phyloP scores from a whole-genome alignment of 1,140 invertebrate genomes.

The Triops cancriformis region DNA sequence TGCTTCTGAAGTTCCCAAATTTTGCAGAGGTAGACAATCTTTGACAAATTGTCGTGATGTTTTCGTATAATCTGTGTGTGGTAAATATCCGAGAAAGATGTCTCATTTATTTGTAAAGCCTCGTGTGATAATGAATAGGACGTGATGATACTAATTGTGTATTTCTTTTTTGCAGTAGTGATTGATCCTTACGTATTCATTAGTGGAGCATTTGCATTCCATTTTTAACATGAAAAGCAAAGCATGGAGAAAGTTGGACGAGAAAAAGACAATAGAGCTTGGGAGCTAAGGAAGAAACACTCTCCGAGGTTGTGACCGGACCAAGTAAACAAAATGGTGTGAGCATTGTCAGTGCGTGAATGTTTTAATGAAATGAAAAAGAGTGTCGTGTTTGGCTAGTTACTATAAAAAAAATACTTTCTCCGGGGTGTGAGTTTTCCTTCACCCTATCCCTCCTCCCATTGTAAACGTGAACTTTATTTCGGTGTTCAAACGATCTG shows the following conservation, averaged over 20 bases:
- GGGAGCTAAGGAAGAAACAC: neutral
- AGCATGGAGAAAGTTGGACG: neutral
- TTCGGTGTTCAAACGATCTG: neutral
- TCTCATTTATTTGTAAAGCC: too few relatives aligned
- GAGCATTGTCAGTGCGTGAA: neutral
- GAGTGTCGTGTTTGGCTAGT: neutral
- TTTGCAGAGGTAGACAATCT: too few relatives aligned
- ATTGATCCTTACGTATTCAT: neutral
- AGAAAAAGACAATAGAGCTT: neutral
- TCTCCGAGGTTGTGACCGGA: constrained; percentile 9
- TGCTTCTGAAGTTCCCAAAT: too few relatives aligned
- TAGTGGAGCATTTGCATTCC: neutral
- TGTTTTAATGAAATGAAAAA: neutral
- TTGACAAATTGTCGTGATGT: too few relatives aligned
- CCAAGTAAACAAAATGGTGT: constrained; percentile 1
- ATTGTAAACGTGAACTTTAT: neutral
- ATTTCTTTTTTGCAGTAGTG: neutral
- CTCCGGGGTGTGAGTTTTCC: neutral
- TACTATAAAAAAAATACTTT: neutral
- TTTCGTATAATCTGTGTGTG: too few relatives aligned
- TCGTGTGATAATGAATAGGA: too few relatives aligned
- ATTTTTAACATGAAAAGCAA: constrained; percentile 9
- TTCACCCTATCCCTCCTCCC: neutral
- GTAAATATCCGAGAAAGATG: too few relatives aligned
- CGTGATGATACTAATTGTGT: too few relatives aligned